Base-by-base conservation (phyloP, 2,888 invertebrate species). In the Halictus ligatus region DNA sequence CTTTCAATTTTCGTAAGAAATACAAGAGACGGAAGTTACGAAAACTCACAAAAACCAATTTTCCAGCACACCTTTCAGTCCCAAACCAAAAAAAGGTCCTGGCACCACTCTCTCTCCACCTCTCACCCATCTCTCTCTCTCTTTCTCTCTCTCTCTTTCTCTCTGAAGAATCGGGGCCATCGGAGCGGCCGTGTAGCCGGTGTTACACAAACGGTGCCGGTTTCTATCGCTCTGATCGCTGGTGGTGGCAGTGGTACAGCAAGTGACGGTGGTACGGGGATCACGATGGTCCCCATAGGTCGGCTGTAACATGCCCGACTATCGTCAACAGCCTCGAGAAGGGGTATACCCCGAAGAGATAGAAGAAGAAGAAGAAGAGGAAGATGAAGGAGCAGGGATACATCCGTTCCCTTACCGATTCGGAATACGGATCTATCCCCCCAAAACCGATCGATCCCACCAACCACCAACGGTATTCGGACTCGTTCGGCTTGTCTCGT, bases 381-480 rank as follows among this genome's bases (percentile, higher is more conserved):
- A 50, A 54, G 54, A 64, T 29, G 7, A n/a, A 29, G 15, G 2
- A 13, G 64, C 64, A 50, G 75, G 43, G 40, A 72, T 1, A 13
- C 74, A 79, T 81, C 50, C 75, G 80, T 76, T 73, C 77, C 82
- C 81, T 43, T 79, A 81, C 87, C 88, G 89, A 89, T 87, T 87
- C 80, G 83, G 86, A 69, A 46, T 88, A 54, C 21, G 54, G 88
- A 91, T 89, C 87, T 91, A 90, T 91, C 91, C 91, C 91, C 89
- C n/a, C 54, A 54, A 54, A 54, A 89, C 89, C 29, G 85, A 82
- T 87, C 83, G 83, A 77, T 78, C 83, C 84, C 87, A 87, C 85
- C 81, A 84, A 54, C 54, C 54, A 54, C n/a, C 54, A 54, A 10
- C 72, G 25, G 46, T n/a, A 46, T 40, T 46, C 43, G 72, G 46